Base-by-base conservation (phyloP, 53 echinoderm and acorn worm species). In the Arbacia lixula region DNA sequence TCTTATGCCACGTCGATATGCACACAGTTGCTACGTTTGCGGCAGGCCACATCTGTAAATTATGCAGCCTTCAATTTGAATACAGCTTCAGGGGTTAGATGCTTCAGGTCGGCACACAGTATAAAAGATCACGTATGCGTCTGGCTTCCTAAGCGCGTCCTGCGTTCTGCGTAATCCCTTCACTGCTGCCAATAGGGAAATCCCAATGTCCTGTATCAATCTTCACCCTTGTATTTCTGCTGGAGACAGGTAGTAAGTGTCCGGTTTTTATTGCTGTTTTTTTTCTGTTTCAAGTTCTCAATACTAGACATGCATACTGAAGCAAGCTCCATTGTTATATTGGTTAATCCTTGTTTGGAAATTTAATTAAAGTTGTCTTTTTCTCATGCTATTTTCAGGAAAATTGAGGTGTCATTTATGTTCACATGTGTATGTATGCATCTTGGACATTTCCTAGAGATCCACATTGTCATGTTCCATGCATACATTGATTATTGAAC, bases 71-170 rank as follows among this genome's bases (percentile, higher is more conserved):
- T 54, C 34, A 53, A 75, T 31, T 75, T 75, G 55, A 24, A 20
- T 32, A 33, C 30, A 55, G 55, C 77, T 77, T 77, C 77, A 38
- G 77, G 77, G 77, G 56, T 77, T 77, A 77, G 60, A 29, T 64
- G 62, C 82, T 19, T 81, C 64, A 49, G 41, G 22, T 31, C 82
- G 62, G 34, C 82, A 64, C 65, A 12, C 32, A 31, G 50, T 46
- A 46, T 39, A 81, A 79, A 81, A 81, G 82, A 81, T 81, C 82
- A 81, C 64, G 82, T 81, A 81, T 63, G 50, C 82, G 64, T 81
- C 82, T 42, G 46, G 82, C 82, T 43, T 29, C 62, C 63, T 63
- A 42, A 63, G 82, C 82, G 82, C 82, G 82, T 81, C 82, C 62
- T 81, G 82, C 50, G 24, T 81, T 20, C 60, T 77, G 77, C 58